Percentiles rank a stretch among this genome's conserved stretches.
Evolutionary conservation across 1,140 invertebrate species (phyloP).

Genomic region (Brachionus sp.): DNA sequence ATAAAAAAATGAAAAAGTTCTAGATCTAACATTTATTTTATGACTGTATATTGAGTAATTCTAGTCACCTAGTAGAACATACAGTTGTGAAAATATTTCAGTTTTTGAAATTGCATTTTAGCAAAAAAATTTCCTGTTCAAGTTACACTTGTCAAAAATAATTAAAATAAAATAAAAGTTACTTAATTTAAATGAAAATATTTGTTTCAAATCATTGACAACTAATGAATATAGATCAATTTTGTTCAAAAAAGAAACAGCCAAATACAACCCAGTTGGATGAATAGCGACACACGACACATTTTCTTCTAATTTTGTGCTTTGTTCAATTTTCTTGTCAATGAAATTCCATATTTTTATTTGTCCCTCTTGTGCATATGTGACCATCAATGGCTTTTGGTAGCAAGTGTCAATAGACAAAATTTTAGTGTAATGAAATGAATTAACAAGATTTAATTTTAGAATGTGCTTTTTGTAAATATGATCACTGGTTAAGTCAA

Average conservation of each 20-base stretch:
- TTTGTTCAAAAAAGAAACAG: slow-evolving; percentile 20
- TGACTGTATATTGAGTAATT: too few relatives aligned
- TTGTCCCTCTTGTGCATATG: neutral
- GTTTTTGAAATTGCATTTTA: neutral
- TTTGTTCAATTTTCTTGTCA: neutral
- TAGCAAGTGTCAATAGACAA: neutral
- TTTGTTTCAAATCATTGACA: slow-evolving; percentile 19
- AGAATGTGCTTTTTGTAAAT: slow-evolving; percentile 8
- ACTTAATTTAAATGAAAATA: slow-evolving; percentile 20
- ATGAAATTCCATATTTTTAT: slow-evolving; percentile 27
- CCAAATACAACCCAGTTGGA: neutral
- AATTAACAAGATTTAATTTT: neutral
- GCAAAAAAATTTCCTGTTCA: neutral
- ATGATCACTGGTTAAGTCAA: slow-evolving; percentile 4
- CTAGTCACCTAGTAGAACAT: too few relatives aligned
- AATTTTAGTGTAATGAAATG: slow-evolving; percentile 8
- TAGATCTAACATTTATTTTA: too few relatives aligned
- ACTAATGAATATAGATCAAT: slow-evolving; percentile 9
- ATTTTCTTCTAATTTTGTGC: neutral
- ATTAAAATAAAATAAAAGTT: neutral
- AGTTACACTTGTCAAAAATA: neutral
- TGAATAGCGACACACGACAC: neutral
- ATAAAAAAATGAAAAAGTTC: too few relatives aligned
- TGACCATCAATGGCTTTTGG: slow-evolving; percentile 6
- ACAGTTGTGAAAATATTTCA: too few relatives aligned